phyloP scores from a whole-genome alignment of 2,888 invertebrate genomes.

The Cyrtodaria siliqua region DNA sequence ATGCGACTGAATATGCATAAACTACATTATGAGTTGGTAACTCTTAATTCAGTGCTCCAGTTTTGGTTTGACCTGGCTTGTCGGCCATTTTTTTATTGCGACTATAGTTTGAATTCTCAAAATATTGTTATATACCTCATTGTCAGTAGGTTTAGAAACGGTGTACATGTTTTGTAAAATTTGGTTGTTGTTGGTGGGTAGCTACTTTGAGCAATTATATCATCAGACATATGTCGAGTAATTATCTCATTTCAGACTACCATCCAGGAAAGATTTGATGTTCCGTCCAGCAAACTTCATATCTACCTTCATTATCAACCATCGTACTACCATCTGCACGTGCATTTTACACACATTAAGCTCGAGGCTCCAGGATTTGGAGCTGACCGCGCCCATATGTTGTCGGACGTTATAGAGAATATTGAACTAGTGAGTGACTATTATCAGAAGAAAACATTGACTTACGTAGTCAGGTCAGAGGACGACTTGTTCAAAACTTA shows the following conservation, averaged over 20 bases:
- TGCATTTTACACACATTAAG: constrained; percentile 93
- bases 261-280: constrained; percentile 92
- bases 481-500: constrained; percentile 89
- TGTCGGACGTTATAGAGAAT: constrained; percentile 96
- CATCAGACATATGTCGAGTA: too few relatives aligned
- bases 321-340: constrained; percentile 98
- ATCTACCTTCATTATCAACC: constrained; percentile 98
- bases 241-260: constrained; percentile 88
- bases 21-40: too few relatives aligned
- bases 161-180: too few relatives aligned
- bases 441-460: constrained; percentile 93
- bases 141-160: too few relatives aligned
- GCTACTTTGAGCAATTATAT: too few relatives aligned
- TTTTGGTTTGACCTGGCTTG: too few relatives aligned
- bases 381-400: constrained; percentile 94
- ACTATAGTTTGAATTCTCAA: too few relatives aligned
- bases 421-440: constrained; percentile 93
- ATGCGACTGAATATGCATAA: too few relatives aligned
- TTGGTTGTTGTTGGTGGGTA: too few relatives aligned
- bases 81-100: too few relatives aligned
- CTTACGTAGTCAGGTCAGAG: constrained; percentile 92
- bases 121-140: too few relatives aligned
- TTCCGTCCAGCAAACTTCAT: constrained; percentile 90
- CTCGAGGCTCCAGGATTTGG: constrained; percentile 89
- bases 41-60: too few relatives aligned